A percentile compares a stretch with the other conserved stretches of the same genome.
Conservation (phyloP, 2,113 vertebrate genomes). For the Podilymbus podiceps region DNA sequence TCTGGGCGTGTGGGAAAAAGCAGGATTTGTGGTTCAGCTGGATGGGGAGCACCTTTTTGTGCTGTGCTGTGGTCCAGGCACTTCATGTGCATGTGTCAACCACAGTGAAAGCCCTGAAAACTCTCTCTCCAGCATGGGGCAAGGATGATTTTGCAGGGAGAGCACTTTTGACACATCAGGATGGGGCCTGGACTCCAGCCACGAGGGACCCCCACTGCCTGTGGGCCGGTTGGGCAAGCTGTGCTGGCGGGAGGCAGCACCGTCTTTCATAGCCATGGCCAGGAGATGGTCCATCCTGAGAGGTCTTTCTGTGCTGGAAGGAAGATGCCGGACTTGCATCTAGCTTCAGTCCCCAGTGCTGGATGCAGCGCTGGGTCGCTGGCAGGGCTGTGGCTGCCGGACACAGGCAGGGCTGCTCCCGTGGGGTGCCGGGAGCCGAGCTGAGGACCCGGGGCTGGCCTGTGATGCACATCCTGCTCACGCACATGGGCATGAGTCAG, state of each 20-base stretch:
- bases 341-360: not conserved
- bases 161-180: not conserved
- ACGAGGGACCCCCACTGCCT: not conserved
- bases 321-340: not conserved
- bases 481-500: conserved; percentile 62
- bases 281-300: not conserved
- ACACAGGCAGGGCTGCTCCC: not conserved
- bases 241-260: not conserved
- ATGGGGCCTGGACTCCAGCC: not conserved
- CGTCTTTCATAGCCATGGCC: not conserved
- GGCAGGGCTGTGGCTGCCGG: not conserved
- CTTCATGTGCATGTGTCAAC: not conserved
- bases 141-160: not conserved
- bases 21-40: not conserved
- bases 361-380: fast-evolving
- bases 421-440: not conserved
- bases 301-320: not conserved
- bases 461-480: conserved; percentile 62
- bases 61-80: not conserved
- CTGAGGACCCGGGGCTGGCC: not conserved
- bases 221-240: not conserved
- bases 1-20: not conserved
- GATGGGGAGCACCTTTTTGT: not conserved
- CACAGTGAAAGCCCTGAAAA: not conserved
- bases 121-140: not conserved